Conservation (phyloP, 2,113 vertebrate species). For the Corapipo altera region DNA sequence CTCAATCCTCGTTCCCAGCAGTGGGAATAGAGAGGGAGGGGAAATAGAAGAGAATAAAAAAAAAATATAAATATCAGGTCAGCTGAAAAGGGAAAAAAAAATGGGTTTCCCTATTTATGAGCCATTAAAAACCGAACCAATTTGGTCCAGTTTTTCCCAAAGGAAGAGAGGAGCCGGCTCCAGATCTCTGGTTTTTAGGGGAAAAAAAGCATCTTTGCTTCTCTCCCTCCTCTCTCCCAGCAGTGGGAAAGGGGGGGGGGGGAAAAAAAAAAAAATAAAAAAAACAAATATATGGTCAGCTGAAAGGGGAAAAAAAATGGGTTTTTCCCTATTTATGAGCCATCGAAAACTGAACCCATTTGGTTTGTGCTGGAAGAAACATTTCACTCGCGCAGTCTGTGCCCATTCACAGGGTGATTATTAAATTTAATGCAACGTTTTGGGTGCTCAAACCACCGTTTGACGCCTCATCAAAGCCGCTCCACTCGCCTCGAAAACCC, state of each 20-base stretch:
- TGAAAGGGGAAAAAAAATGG: accelerated
- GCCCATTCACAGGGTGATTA: background rate
- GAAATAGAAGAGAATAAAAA: background rate
- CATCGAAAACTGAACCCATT: accelerated
- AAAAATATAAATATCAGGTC: background rate
- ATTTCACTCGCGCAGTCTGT: accelerated
- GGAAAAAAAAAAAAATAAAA: background rate
- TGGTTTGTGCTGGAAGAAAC: accelerated
- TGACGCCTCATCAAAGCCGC: background rate
- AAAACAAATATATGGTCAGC: too few species aligned
- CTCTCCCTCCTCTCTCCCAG: background rate
- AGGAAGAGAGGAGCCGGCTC: background rate
- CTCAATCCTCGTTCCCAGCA: background rate
- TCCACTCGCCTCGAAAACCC: background rate
- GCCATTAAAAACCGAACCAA: accelerated
- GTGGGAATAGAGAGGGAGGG: background rate
- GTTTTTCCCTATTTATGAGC: background rate
- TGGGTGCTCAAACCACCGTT: background rate
- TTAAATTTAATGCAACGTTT: background rate
- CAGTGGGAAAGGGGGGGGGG: background rate
- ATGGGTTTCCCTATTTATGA: accelerated
- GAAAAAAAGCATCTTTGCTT: background rate
- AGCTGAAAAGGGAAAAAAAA: background rate
- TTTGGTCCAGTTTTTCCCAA: background rate
- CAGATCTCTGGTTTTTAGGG: background rate